Percentiles rank a stretch among this genome's conserved stretches.
phyloP scores from a whole-genome alignment of 2,113 vertebrate species.

The Aspidoscelis tigris region DNA sequence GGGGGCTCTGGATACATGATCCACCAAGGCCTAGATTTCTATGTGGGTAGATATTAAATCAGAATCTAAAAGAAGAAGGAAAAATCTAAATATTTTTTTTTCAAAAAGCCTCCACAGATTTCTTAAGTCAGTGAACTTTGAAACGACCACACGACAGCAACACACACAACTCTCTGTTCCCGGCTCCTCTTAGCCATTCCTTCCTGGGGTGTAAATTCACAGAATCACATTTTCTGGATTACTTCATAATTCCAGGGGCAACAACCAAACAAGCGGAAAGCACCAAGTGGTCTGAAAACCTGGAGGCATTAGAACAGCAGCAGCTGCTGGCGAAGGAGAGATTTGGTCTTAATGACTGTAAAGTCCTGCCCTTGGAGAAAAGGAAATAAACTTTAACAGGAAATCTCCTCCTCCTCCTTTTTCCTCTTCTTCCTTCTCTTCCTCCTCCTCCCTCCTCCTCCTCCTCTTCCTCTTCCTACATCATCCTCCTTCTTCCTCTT shows the following conservation, averaged over 20 bases:
- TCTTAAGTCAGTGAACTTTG: background rate
- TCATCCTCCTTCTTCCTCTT: too few relatives aligned
- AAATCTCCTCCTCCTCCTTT: background rate
- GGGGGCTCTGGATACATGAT: too few relatives aligned
- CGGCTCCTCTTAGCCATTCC: background rate
- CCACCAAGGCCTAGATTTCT: too few relatives aligned
- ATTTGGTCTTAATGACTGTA: conserved; percentile 22
- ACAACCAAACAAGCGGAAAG: conserved; percentile 15
- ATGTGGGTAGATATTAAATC: too few relatives aligned
- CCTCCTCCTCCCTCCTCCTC: background rate
- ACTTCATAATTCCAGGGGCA: conserved; percentile 19
- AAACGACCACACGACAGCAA: background rate
- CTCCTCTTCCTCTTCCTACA: background rate
- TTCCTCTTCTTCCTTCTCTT: too few relatives aligned
- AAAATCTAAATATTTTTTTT: background rate
- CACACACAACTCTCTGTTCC: background rate
- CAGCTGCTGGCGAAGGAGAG: conserved; percentile 8
- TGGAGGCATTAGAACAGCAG: background rate
- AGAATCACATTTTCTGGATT: conserved; percentile 26
- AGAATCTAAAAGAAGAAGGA: background rate
- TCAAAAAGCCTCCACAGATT: background rate
- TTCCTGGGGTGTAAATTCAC: conserved; percentile 16
- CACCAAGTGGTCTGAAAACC: background rate
- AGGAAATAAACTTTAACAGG: conserved; percentile 15
- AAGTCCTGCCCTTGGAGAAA: conserved; percentile 27